phyloP scores from a whole-genome alignment of 1,140 invertebrate genomes.

The Brachionus rotundiformis region DNA sequence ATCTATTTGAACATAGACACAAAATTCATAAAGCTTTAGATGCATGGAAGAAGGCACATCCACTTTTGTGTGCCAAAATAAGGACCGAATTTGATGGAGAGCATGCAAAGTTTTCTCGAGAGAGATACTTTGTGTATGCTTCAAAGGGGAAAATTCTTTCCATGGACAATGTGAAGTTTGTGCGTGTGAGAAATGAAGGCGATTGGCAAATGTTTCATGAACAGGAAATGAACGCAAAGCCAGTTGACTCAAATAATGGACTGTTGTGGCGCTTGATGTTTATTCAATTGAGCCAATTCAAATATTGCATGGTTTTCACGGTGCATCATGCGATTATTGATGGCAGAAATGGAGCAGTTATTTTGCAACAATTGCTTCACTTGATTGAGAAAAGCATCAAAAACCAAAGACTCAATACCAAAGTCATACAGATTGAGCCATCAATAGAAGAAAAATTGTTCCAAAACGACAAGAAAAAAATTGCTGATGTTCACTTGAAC shows the following conservation, averaged over 20 bases:
- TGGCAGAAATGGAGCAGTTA: not conserved
- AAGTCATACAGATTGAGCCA: not conserved
- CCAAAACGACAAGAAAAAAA: not conserved
- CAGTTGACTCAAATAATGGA: slow-evolving; percentile 5
- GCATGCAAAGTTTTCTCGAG: not conserved
- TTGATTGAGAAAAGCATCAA: slow-evolving; percentile 8
- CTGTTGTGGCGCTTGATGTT: slow-evolving; percentile 1
- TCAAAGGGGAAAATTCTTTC: not conserved
- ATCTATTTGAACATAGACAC: not conserved
- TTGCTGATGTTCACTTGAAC: not conserved
- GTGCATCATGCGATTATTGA: slow-evolving; percentile 22
- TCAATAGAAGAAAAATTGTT: slow-evolving; percentile 24
- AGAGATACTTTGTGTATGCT: slow-evolving; percentile 33
- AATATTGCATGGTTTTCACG: slow-evolving; percentile 28
- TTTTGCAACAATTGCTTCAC: slow-evolving; percentile 21
- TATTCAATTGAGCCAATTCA: not conserved
- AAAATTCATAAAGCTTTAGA: not conserved
- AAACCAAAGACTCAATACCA: not conserved
- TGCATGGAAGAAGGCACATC: slow-evolving; percentile 17
- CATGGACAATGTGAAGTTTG: not conserved
- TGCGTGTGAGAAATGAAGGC: not conserved
- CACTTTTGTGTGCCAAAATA: slow-evolving; percentile 29
- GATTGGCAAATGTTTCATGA: not conserved
- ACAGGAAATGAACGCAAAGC: not conserved
- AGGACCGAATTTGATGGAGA: not conserved